Evolutionary conservation across 2,888 invertebrate genomes (phyloP).

Genomic region (Caenorhabditis becei): DNA sequence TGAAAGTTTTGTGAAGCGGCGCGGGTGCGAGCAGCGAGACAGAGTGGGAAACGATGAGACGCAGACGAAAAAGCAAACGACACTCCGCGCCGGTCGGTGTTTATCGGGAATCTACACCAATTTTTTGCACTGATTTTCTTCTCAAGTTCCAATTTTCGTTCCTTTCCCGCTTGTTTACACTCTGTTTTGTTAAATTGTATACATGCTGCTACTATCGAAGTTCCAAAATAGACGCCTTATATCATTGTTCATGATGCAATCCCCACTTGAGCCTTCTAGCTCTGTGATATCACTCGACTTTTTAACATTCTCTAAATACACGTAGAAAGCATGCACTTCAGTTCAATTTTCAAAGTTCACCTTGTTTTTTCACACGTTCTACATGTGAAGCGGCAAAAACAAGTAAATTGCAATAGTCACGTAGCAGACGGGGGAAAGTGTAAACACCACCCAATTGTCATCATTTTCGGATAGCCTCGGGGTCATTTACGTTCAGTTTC

Average conservation of each 20-base stretch:
- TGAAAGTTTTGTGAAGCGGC: neutral
- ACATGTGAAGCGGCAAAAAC: neutral
- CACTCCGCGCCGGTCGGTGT: constrained; percentile 22
- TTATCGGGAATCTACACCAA: constrained; percentile 9
- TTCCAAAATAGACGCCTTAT: neutral
- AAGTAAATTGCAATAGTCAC: constrained; percentile 43
- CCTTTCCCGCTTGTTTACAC: neutral
- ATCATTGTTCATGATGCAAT: constrained; percentile 4
- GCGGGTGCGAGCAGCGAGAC: neutral
- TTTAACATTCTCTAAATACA: no score
- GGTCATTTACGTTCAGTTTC: constrained; percentile 21
- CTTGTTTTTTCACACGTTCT: neutral
- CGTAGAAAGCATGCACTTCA: neutral
- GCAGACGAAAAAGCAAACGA: constrained; percentile 46
- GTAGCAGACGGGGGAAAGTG: constrained; percentile 45
- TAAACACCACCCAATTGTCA: constrained; percentile 49
- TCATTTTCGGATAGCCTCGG: constrained; percentile 32
- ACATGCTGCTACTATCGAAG: neutral
- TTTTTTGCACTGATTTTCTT: constrained; percentile 5
- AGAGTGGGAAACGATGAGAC: constrained; percentile 13
- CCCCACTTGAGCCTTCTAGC: no score
- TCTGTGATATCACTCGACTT: no score
- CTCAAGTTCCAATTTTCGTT: neutral
- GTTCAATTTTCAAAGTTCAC: constrained; percentile 15
- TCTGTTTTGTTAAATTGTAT: constrained; percentile 1